phyloP scores from a whole-genome alignment of 1,140 invertebrate genomes.

The Nylanderia fulva region DNA sequence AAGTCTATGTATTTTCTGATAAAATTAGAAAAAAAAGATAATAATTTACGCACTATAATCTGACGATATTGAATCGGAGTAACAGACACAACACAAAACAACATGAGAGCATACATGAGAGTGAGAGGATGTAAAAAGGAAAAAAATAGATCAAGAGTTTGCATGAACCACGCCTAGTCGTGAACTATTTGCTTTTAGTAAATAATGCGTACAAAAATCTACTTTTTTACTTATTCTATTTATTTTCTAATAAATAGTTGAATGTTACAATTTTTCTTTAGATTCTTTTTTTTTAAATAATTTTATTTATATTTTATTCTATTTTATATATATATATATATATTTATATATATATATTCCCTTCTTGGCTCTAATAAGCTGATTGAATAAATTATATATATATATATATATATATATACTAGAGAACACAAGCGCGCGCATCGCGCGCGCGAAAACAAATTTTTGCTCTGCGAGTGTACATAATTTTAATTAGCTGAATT shows the following conservation, averaged over 20 bases:
- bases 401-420: too few relatives aligned
- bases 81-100: constrained; percentile 16
- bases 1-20: background rate
- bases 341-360: too few relatives aligned
- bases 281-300: too few relatives aligned
- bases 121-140: constrained; percentile 52
- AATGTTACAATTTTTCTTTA: background rate
- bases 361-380: too few relatives aligned
- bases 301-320: too few relatives aligned
- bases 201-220: constrained; percentile 67
- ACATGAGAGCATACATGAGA: constrained; percentile 24
- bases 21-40: background rate
- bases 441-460: too few relatives aligned
- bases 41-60: background rate
- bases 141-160: constrained; percentile 60
- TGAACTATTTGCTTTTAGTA: constrained; percentile 64
- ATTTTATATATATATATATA: too few relatives aligned
- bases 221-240: background rate
- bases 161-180: constrained; percentile 77
- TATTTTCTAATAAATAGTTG: background rate
- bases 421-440: too few relatives aligned
- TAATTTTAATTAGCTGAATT: too few relatives aligned
- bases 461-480: too few relatives aligned
- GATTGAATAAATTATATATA: too few relatives aligned
- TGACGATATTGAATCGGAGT: background rate